These are phyloP conservation scores for Phataginus tetradactyla DNA, from an alignment of 2,797 vertebrate genomes.

Conservation along the genomic window DNA sequence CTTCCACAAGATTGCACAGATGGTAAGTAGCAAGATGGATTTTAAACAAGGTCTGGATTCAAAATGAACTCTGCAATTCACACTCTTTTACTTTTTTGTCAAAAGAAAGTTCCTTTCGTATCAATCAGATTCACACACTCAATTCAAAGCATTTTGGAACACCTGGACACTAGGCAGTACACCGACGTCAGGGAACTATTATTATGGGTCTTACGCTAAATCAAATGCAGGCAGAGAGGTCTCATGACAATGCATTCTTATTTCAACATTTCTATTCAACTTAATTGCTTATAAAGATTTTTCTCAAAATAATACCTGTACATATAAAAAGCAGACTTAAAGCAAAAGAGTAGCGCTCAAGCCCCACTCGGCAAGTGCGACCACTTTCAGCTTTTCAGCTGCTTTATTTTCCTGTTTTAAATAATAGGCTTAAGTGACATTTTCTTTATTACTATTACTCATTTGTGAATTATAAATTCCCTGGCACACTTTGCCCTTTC, in stretches of 20 bases:
- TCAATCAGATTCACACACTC: background rate
- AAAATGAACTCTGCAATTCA: background rate
- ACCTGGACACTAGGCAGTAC: background rate
- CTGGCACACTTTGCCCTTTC: background rate
- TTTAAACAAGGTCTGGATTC: constrained; percentile 1
- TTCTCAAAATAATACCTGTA: background rate
- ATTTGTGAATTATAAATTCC: background rate
- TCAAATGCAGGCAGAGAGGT: background rate
- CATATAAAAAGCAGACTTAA: background rate
- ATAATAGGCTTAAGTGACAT: background rate
- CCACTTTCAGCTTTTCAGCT: background rate
- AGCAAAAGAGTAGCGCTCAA: too few relatives aligned
- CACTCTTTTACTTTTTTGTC: background rate
- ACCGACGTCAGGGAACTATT: background rate
- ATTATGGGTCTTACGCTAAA: background rate
- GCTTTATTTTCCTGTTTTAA: background rate
- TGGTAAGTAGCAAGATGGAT: background rate
- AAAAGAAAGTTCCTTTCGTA: background rate
- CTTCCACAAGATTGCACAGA: background rate
- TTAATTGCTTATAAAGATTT: background rate
- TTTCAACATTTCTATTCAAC: background rate
- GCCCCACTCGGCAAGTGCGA: background rate
- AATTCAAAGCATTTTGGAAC: background rate
- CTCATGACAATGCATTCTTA: background rate
- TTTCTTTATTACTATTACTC: background rate